A percentile compares a stretch with the other conserved stretches of the same genome.
These are phyloP conservation scores for Lydus trimaculatus DNA, from an alignment of 2,888 invertebrate species.

Conservation along the genomic window DNA sequence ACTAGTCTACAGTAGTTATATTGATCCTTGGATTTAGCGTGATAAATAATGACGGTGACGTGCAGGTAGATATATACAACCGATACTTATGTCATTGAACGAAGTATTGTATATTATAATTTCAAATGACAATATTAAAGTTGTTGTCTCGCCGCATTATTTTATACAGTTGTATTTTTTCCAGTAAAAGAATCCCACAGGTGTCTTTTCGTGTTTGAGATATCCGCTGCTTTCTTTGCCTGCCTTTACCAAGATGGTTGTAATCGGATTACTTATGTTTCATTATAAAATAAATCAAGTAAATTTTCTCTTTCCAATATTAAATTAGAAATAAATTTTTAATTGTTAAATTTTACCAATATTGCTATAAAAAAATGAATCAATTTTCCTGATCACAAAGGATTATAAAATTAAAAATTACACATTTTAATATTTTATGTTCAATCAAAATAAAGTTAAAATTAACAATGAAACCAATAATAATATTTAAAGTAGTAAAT, in stretches of 20 bases:
- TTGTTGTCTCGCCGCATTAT: neutral
- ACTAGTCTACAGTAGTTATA: neutral
- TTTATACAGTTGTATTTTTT: neutral
- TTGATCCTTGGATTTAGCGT: slow-evolving; percentile 1
- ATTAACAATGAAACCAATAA: neutral
- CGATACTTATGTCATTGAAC: neutral
- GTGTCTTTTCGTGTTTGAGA: neutral
- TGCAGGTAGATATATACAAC: neutral
- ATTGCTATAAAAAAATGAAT: too few species aligned
- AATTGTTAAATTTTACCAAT: too few species aligned
- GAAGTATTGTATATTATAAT: neutral
- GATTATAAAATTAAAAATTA: too few species aligned
- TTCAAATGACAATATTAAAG: neutral
- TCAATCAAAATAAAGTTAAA: neutral
- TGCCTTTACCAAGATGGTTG: neutral
- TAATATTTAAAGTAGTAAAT: neutral
- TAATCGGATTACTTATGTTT: neutral
- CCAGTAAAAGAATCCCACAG: neutral
- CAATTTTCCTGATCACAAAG: too few species aligned
- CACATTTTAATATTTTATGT: neutral
- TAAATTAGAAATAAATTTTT: too few species aligned
- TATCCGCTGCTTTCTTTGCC: neutral
- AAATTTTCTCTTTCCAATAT: too few species aligned
- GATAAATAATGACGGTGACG: neutral
- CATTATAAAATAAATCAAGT: too few species aligned